Percentiles rank a stretch among this genome's conserved stretches.
Conservation (phyloP, 2,797 vertebrate species). For the Pogoniulus pusillus region DNA sequence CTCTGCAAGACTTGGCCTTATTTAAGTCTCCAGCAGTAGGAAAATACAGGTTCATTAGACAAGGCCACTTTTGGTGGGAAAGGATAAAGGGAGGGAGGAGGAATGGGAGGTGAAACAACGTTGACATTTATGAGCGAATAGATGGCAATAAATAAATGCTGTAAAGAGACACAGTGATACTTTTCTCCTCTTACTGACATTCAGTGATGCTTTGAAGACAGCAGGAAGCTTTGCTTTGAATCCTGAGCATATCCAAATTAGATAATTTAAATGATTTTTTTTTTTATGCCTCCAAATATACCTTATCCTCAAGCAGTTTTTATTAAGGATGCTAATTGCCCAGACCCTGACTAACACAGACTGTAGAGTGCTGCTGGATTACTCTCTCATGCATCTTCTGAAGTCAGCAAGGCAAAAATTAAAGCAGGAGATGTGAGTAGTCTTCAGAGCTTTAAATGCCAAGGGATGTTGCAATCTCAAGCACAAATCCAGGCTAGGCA, state of each 20-base stretch:
- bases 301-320: constrained; percentile 66
- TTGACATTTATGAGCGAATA: constrained; percentile 30
- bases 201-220: constrained; percentile 63
- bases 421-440: constrained; percentile 32
- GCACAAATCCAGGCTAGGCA: too few species aligned
- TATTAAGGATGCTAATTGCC: constrained; percentile 69
- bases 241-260: constrained; percentile 47
- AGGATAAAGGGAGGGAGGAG: background rate
- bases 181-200: constrained; percentile 28
- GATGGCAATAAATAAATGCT: constrained; percentile 1
- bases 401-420: constrained; percentile 64
- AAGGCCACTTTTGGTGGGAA: background rate
- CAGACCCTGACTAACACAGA: constrained; percentile 70
- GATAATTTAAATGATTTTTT: constrained; percentile 40
- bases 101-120: constrained; percentile 15
- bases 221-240: constrained; percentile 57
- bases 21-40: constrained; percentile 22
- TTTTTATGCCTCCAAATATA: constrained; percentile 63
- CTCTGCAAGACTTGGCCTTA: constrained; percentile 19
- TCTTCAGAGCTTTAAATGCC: constrained; percentile 29
- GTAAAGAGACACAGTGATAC: background rate
- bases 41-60: constrained; percentile 12
- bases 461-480: too few species aligned
- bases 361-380: constrained; percentile 46
- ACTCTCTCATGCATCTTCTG: constrained; percentile 48